phyloP scores from a whole-genome alignment of 2,888 invertebrate species.

The Isotomurus palustris region DNA sequence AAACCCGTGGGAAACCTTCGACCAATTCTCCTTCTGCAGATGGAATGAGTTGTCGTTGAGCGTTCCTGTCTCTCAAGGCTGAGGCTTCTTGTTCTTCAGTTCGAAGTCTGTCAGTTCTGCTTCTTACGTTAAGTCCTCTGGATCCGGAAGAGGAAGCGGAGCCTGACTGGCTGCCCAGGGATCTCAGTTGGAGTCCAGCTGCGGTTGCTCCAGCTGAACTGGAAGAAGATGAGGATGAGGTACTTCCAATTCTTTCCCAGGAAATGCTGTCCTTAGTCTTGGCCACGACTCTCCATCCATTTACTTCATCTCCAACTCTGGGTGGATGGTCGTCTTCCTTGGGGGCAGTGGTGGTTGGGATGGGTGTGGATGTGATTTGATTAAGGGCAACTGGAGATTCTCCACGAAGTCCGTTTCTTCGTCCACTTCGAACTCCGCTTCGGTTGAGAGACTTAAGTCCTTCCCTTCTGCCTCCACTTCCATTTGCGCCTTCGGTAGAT shows the following conservation, averaged over 20 bases:
- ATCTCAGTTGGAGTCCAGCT: background rate
- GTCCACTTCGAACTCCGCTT: no score
- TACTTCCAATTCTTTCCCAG: conserved; percentile 8
- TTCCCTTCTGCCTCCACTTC: no score
- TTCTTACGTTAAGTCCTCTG: no score
- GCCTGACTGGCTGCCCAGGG: no score
- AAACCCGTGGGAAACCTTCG: conserved; percentile 12
- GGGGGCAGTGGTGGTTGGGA: background rate
- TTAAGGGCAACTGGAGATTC: no score
- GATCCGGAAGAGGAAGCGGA: no score
- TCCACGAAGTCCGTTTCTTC: no score
- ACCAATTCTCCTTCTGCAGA: background rate
- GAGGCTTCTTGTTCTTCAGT: background rate
- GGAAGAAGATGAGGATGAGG: background rate
- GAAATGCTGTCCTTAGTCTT: conserved; percentile 14
- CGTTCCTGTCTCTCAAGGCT: background rate
- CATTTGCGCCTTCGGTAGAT: background rate
- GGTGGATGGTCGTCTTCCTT: conserved; percentile 1
- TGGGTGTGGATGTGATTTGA: background rate
- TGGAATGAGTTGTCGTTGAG: background rate
- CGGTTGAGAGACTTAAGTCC: no score
- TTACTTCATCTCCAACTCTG: conserved; percentile 11
- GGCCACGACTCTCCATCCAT: conserved; percentile 13
- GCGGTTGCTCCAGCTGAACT: background rate
- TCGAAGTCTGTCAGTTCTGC: no score